Evolutionary conservation across 2,797 vertebrate genomes (phyloP), one percentile per base, ranked within the genome.

Genomic region (Poecilia wingei): DNA sequence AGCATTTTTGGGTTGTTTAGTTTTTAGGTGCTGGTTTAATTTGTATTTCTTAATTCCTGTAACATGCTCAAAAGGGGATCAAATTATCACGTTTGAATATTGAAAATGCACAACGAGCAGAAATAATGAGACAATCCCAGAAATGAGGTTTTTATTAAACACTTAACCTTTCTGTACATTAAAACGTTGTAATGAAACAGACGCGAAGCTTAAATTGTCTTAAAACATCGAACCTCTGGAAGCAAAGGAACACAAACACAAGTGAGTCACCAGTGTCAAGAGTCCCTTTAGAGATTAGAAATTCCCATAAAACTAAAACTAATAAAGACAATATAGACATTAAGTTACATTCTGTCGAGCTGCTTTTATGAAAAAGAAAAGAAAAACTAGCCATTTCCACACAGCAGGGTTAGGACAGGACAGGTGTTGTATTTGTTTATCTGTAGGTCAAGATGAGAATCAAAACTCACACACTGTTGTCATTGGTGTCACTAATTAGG

Each of bases 111-210:
- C 14, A 49, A n/a, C 4, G 4, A 28, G 47, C 18, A 51, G 2
- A 3, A 43, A 83, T 33, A 59, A 87, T 77, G 70, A 25, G 45
- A 88, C 64, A 76, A 45, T 28, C 2, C 75, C 64, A 76, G 33
- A 77, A 66, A 90, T 84, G 72, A 72, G 33, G 76, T 87, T 85
- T 93, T 93, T 91, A 93, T 91, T 92, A 84, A 89, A 90, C 87
- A 91, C 66, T 78, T 76, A 86, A 79, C 72, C 78, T 79, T 90
- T 88, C 85, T 78, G 85, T 84, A 90, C 87, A 92, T 87, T 74
- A 79, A 69, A 90, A 84, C 75, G 79, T 82, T 45, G 78, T 68
- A 79, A 86, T 87, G 78, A 90, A 88, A 91, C 88, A 81, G 74
- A 76, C 80, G 76, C 55, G 81, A 66, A 89, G 77, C 74, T 87